A percentile compares a stretch with the other conserved stretches of the same genome.
Conservation (phyloP, 2,888 invertebrate species). For the Panzeria rudis region DNA sequence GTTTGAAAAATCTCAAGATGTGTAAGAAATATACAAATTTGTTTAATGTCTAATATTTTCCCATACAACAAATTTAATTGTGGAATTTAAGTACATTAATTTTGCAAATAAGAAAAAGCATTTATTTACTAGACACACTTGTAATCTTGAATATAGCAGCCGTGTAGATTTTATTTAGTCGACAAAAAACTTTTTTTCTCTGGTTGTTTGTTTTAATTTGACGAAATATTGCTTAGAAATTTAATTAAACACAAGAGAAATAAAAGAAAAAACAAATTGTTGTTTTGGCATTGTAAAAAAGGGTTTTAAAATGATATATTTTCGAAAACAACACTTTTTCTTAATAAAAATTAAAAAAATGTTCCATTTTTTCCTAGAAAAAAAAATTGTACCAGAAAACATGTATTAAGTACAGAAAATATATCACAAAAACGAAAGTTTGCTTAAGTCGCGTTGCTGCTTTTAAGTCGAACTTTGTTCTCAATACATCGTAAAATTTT, state of each 20-base stretch:
- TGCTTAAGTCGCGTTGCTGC: too few species aligned
- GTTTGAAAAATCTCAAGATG: slow-evolving; percentile 36
- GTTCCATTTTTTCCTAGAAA: too few species aligned
- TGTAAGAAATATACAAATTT: slow-evolving; percentile 43
- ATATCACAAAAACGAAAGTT: too few species aligned
- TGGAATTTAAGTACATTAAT: slow-evolving; percentile 65
- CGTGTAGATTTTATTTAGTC: slow-evolving; percentile 31
- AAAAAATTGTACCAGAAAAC: too few species aligned
- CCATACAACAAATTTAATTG: slow-evolving; percentile 58
- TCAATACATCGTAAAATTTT: too few species aligned
- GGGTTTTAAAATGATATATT: not conserved
- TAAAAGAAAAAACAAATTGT: not conserved
- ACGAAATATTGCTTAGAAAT: slow-evolving; percentile 53
- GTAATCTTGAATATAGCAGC: slow-evolving; percentile 29
- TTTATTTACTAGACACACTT: slow-evolving; percentile 43
- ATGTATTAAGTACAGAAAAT: too few species aligned
- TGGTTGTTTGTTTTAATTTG: slow-evolving; percentile 46
- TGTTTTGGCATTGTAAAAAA: not conserved
- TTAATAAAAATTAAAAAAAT: too few species aligned
- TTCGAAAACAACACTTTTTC: too few species aligned
- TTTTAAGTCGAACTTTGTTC: too few species aligned
- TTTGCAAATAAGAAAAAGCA: slow-evolving; percentile 25
- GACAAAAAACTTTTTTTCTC: slow-evolving; percentile 19
- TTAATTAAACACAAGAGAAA: slow-evolving; percentile 40
- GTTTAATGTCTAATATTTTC: slow-evolving; percentile 42